These are phyloP conservation scores for Pristiophorus japonicus DNA, from an alignment of 2,113 vertebrate genomes.

Conservation along the genomic window DNA sequence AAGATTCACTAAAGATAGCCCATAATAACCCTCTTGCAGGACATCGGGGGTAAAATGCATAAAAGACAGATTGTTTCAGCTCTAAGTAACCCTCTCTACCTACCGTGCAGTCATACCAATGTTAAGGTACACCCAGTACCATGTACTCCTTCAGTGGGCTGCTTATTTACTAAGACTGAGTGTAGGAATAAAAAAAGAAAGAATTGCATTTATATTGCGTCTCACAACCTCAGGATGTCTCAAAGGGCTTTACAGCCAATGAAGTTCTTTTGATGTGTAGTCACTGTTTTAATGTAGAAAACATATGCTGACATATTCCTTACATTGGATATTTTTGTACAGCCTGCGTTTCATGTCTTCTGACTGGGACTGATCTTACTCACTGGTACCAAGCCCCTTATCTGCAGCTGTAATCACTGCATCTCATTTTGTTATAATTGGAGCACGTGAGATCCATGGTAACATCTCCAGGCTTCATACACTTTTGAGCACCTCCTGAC, in stretches of 20 bases:
- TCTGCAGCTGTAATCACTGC: neutral
- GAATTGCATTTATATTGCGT: too few relatives aligned
- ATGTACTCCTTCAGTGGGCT: too few relatives aligned
- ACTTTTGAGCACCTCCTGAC: too few relatives aligned
- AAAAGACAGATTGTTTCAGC: too few relatives aligned
- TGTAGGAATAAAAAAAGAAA: neutral
- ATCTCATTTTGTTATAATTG: neutral
- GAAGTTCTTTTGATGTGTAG: neutral
- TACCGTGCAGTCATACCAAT: too few relatives aligned
- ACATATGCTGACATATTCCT: neutral
- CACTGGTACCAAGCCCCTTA: neutral
- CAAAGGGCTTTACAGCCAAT: neutral
- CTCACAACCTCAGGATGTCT: too few relatives aligned
- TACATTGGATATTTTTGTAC: neutral
- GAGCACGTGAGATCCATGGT: too few relatives aligned
- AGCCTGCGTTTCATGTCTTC: neutral
- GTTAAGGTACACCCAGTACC: too few relatives aligned
- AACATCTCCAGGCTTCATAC: too few relatives aligned
- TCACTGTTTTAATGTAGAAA: neutral
- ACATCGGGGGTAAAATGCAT: neutral
- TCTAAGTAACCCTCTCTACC: too few relatives aligned
- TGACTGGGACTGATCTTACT: neutral
- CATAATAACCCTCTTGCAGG: neutral
- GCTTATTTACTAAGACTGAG: neutral
- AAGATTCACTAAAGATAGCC: neutral